Base-by-base conservation (phyloP, 2,888 invertebrate species). In the Phrixothrix hirtus region DNA sequence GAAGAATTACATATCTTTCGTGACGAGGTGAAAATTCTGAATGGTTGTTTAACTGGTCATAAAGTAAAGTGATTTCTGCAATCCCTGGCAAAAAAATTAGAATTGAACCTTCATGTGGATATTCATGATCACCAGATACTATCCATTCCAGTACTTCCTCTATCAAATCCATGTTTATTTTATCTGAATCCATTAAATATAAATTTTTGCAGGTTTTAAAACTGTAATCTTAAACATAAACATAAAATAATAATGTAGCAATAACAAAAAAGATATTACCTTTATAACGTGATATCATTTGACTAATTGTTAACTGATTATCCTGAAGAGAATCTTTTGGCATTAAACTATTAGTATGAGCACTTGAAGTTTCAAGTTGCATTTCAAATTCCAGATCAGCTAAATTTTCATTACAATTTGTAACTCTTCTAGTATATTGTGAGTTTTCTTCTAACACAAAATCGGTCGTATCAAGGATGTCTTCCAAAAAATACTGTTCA, bases 51-150 rank as follows among this genome's bases (percentile, higher is more conserved):
- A 92, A 75, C 57, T 83, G 82, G 57, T 90, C 88, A 64, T 86
- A 83, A 2, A 91, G 70, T 0, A 81, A 71, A 71, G 87, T 85
- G 35, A 92, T 92, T 75, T 92, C 91, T 0, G 84, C 85, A 36
- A 90, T 81, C 0, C 92, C 92, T 0, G 91, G 91, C 46, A 92
- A 70, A 71, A 91, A 91, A 47, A 91, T 82, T 51, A 91, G 73
- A 52, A 92, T 88, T n/a, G 90, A 86, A 46, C 92, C 92, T 63
- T 80, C 78, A 68, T 73, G 76, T 1, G 87, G 85, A 79, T 84
- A 84, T 4, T 79, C 73, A 69, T 90, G 88, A 10, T 85, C 79
- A 0, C 88, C 89, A 41, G 79, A 77, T 1, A 87, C 84, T 58
- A 91, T 84, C 79, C 86, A 89, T 31, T 78, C 78, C 9, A 91